Percentiles rank a stretch among this genome's conserved stretches.
These are phyloP conservation scores for Tyrophagus putrescentiae DNA, from an alignment of 1,140 invertebrate genomes.

Conservation along the genomic window DNA sequence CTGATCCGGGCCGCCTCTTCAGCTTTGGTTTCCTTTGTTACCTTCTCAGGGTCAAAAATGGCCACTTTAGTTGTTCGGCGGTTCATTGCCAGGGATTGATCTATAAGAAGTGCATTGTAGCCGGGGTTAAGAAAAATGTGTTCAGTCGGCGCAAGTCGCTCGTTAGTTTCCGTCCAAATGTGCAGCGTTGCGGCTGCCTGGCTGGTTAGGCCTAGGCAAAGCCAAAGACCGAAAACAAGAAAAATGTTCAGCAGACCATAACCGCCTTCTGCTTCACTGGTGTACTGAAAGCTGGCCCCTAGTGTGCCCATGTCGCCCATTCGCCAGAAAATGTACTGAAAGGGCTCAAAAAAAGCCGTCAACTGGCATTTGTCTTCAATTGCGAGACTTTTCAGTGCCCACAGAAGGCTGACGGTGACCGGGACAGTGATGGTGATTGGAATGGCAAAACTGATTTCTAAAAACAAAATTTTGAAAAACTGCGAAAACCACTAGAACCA, in stretches of 20 bases:
- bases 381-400: neutral
- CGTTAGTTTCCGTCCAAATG: conserved; percentile 41
- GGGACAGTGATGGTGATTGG: conserved; percentile 35
- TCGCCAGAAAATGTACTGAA: conserved; percentile 69
- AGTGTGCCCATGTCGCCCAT: conserved; percentile 65
- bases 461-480: no score
- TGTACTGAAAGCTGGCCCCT: conserved; percentile 58
- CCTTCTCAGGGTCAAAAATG: no score
- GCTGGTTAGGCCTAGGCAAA: conserved; percentile 33
- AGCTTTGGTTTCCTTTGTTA: no score
- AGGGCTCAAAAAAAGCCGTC: neutral
- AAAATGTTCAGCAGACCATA: conserved; percentile 23
- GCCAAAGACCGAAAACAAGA: conserved; percentile 32
- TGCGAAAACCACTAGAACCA: no score
- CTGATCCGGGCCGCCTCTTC: no score
- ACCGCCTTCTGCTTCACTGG: no score
- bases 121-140: conserved; percentile 40
- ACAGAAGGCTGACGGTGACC: conserved; percentile 29
- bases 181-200: conserved; percentile 40
- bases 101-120: conserved; percentile 43
- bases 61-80: no score
- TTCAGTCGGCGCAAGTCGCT: conserved; percentile 40
- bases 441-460: conserved; percentile 35
- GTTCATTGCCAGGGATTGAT: conserved; percentile 90
- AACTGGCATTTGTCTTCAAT: conserved; percentile 10